Conservation (phyloP, 2,113 vertebrate species). For the Neolamprologus toae region DNA sequence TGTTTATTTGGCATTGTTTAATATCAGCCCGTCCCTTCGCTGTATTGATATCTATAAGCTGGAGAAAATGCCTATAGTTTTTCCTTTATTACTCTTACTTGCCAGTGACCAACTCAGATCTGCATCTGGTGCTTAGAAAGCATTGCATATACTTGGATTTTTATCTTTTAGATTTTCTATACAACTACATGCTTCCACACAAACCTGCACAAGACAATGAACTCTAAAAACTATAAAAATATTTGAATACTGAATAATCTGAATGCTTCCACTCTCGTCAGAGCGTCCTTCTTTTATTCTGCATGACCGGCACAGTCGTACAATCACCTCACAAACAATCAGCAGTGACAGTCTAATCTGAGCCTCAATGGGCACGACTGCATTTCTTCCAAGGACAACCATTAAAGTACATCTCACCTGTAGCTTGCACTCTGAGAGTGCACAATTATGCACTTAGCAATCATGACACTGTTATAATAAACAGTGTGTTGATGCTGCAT, state of each 20-base stretch:
- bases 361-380: not conserved
- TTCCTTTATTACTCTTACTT: not conserved
- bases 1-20: not conserved
- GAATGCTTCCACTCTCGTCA: not conserved
- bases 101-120: not conserved
- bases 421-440: not conserved
- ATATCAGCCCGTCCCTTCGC: not conserved
- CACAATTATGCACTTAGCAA: not conserved
- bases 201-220: not conserved
- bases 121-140: not conserved
- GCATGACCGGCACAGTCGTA: accelerated
- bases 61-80: not conserved
- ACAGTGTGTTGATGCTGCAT: not conserved
- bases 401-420: not conserved
- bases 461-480: not conserved
- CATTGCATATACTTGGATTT: not conserved
- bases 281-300: not conserved
- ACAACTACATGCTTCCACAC: not conserved
- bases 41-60: not conserved
- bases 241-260: not conserved
- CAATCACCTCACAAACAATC: not conserved
- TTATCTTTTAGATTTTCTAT: not conserved
- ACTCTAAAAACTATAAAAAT: not conserved
- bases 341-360: not conserved
- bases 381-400: not conserved